Evolutionary conservation across 1,140 invertebrate species (phyloP).

Genomic region (Amphibalanus amphitrite): DNA sequence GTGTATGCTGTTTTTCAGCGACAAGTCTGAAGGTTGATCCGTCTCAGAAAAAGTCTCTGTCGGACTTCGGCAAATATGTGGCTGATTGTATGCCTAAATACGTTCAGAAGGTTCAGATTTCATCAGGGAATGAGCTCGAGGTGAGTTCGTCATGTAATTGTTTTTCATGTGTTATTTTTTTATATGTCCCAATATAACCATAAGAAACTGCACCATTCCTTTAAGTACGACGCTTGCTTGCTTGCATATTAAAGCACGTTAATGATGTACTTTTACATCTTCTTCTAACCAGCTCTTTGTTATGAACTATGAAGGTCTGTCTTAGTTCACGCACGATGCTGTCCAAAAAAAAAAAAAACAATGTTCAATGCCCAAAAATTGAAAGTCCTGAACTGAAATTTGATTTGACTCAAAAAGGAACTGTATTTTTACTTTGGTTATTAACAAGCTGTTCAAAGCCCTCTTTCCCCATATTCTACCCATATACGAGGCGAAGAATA

Average conservation of each 20-base stretch:
- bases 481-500: too few species aligned
- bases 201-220: neutral
- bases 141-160: neutral
- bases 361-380: too few species aligned
- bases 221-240: neutral
- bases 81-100: conserved; percentile 84
- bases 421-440: too few species aligned
- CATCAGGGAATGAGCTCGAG: conserved; percentile 18
- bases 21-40: conserved; percentile 41
- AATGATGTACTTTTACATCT: neutral
- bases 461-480: too few species aligned
- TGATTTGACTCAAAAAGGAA: too few species aligned
- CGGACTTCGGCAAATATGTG: conserved; percentile 69
- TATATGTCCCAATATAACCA: too few species aligned
- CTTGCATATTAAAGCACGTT: neutral
- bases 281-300: too few species aligned
- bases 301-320: too few species aligned
- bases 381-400: too few species aligned
- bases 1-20: conserved; percentile 28
- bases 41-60: conserved; percentile 34
- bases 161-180: neutral
- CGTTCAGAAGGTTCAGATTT: conserved; percentile 48
- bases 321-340: too few species aligned
- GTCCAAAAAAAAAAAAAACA: too few species aligned
- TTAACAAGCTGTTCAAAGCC: too few species aligned